These are phyloP conservation scores for Bradynema listronoti DNA, from an alignment of 1,140 invertebrate species.

Conservation along the genomic window DNA sequence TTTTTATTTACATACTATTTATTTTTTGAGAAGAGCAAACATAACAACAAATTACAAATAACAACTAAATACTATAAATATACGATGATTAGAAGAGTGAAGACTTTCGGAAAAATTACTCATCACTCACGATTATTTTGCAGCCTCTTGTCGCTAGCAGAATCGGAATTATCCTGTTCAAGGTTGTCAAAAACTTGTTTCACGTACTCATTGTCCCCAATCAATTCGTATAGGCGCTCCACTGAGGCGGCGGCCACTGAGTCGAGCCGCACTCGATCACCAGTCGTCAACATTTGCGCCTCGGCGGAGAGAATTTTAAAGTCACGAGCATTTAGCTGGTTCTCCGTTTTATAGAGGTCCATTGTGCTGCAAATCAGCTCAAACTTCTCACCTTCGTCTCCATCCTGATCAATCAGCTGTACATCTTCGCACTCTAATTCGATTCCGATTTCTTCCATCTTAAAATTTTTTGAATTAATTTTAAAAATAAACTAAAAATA, in stretches of 20 bases:
- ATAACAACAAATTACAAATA: background rate
- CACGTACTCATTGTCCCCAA: conserved; percentile 43
- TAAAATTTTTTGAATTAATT: conserved; percentile 13
- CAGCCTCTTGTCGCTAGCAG: background rate
- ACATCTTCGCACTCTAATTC: conserved; percentile 53
- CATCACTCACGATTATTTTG: too few relatives aligned
- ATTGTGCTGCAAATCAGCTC: conserved; percentile 35
- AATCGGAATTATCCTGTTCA: background rate
- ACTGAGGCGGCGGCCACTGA: conserved; percentile 9
- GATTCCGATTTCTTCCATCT: conserved; percentile 44
- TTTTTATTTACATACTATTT: too few relatives aligned
- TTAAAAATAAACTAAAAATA: background rate
- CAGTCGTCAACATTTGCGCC: background rate
- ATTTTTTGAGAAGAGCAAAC: too few relatives aligned
- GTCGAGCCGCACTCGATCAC: background rate
- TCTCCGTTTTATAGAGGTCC: conserved; percentile 32
- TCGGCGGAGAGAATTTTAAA: background rate
- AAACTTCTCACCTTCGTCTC: conserved; percentile 29
- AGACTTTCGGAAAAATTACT: too few relatives aligned
- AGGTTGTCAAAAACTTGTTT: conserved; percentile 49
- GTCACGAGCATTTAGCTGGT: background rate
- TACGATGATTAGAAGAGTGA: too few relatives aligned
- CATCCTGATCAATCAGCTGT: conserved; percentile 27
- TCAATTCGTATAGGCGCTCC: conserved; percentile 43
- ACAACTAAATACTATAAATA: too few relatives aligned